Base-by-base conservation (phyloP, 2,797 vertebrate species). In the Megalops cyprinoides region DNA sequence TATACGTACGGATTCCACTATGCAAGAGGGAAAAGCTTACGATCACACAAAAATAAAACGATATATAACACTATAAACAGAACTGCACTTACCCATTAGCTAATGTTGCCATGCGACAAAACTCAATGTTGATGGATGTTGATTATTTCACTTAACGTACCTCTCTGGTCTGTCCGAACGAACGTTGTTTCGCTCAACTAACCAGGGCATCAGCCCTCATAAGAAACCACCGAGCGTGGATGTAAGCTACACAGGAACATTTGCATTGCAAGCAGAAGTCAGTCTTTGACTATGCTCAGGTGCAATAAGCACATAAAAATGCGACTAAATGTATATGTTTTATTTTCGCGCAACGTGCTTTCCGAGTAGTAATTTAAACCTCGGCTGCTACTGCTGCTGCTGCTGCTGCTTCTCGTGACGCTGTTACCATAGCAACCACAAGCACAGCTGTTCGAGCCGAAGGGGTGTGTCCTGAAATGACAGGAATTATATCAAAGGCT, bases 381-480 rank as follows among this genome's bases (percentile, higher is more conserved):
- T 20, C 34, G 60, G 78, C 44, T 25, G 34, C 74, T 46, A 28
- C 7, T 14, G 6, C 49, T 53, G 49, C 49, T 53, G 49, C 53
- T 49, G 46, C 25, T 74, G n/a, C 12, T 49, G 46, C 49, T 7
- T 46, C 44, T 51, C 7, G 12, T n/a, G 67, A 23, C 67, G 67
- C 37, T 44, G 67, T 42, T 44, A 71, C 67, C 67, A 44, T 71
- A 71, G 67, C 39, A 71, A 71, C 67, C 39, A 44, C 39, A 71
- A n/a, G 37, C 67, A 42, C 67, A 71, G 67, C 39, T 71, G 67
- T 42, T 71, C 18, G 2, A 10, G 67, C 67, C 23, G 39, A 20
- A 71, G 67, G 39, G 67, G 67, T 71, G 67, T 44, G 67, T 71
- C 67, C 39, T 71, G 18, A 71, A 44, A 71, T 71, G 15, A 10